Base-by-base conservation (phyloP, 2,797 vertebrate genomes). In the Neomorphus geoffroyi region DNA sequence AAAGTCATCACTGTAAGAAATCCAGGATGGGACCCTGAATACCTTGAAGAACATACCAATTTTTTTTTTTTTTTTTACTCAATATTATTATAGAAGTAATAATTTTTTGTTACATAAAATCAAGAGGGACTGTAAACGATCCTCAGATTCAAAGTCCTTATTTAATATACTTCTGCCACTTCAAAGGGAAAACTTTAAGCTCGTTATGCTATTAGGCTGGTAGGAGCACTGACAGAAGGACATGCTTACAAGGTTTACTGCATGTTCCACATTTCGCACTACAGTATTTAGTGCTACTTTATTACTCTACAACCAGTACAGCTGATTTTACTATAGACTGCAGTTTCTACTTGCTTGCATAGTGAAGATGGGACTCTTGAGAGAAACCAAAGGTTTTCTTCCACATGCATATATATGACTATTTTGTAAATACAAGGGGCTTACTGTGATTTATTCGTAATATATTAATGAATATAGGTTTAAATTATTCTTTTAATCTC, bases 221-320 rank as follows among this genome's bases (percentile, higher is more conserved):
- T 7, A 32, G n/a, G 4, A 74, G 43, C 18, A 46, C 23, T 33
- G 50, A 32, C 24, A 62, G 43, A 32, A 35, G 35, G 18, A 15
- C 17, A 28, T 1, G 8, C 27, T 58, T n/a, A 26, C 0, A 0
- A 77, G 48, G 32, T 32, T n/a, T 54, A 37, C 3, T 21, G 45
- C 28, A 18, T 32, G n/a, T 30, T 79, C n/a, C 43, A 21, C 35
- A 17, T 33, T 37, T 26, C 30, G 30, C 41, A 28, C 30, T 32
- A 33, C 0, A 33, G 53, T 17, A 46, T 32, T 33, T 64, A 21
- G 27, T 32, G 50, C n/a, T 57, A 37, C 33, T 50, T 39, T 17
- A 48, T 15, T 57, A 24, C 33, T 77, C 65, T 18, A 33, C 18
- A 91, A 28, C 32, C 5, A 3, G 16, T 33, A 58, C 0, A 0